Evolutionary conservation across 2,113 vertebrate genomes (phyloP).

Genomic region (Trematomus loennbergii): DNA sequence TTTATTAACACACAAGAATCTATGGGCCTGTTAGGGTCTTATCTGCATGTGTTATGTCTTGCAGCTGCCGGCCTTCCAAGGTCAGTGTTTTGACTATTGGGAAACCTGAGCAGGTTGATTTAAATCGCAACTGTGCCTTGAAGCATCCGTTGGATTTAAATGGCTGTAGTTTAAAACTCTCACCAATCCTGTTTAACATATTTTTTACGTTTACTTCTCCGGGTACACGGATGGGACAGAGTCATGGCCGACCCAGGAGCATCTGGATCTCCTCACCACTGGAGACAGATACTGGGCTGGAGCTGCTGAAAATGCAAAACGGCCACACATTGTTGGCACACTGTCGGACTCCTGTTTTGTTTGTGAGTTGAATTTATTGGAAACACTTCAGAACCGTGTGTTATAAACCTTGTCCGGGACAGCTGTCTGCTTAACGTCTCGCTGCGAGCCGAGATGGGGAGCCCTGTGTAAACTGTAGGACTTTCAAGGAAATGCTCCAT

Average conservation of each 20-base stretch:
- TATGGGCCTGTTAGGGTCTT: slow-evolving; percentile 51
- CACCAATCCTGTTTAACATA: slow-evolving; percentile 62
- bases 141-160: slow-evolving; percentile 46
- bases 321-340: slow-evolving; percentile 36
- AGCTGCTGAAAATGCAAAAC: slow-evolving; percentile 40
- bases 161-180: slow-evolving; percentile 39
- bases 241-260: slow-evolving; percentile 36
- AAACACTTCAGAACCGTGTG: slow-evolving; percentile 50
- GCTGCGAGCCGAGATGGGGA: slow-evolving; percentile 8
- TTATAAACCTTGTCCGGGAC: slow-evolving; percentile 57
- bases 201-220: slow-evolving; percentile 65
- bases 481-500: slow-evolving; percentile 30
- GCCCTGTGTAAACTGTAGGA: slow-evolving; percentile 57
- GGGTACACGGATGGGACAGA: slow-evolving; percentile 48
- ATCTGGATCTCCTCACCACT: slow-evolving; percentile 70
- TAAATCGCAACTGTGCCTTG: slow-evolving; percentile 41
- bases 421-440: slow-evolving; percentile 62
- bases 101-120: slow-evolving; percentile 71
- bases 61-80: slow-evolving; percentile 65
- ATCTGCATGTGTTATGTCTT: slow-evolving; percentile 58
- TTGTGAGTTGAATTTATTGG: slow-evolving; percentile 59
- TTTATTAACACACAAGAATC: slow-evolving; percentile 48
- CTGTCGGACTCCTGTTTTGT: slow-evolving; percentile 48
- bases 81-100: slow-evolving; percentile 70
- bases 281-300: slow-evolving; percentile 26